Percentiles rank a stretch among this genome's conserved stretches.
Evolutionary conservation across 2,888 invertebrate genomes (phyloP).

Genomic region (Oegoconia quadripuncta): DNA sequence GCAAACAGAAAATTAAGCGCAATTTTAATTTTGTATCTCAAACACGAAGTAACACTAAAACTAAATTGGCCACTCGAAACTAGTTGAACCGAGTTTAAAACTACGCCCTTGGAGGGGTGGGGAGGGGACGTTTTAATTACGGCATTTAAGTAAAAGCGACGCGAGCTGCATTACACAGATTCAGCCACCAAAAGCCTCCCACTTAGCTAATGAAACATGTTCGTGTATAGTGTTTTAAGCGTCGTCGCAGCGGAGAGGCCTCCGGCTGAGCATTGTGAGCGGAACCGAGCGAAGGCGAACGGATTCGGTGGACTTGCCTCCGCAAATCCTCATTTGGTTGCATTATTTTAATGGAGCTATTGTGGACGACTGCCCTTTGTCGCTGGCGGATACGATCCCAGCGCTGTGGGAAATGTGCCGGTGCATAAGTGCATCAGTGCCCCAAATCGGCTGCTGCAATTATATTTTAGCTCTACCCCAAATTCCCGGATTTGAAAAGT

Average conservation of each 20-base stretch:
- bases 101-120: slow-evolving; percentile 61
- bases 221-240: slow-evolving; percentile 74
- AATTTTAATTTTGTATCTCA: slow-evolving; percentile 43
- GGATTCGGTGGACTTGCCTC: slow-evolving; percentile 70
- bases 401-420: slow-evolving; percentile 66
- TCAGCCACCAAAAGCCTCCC: slow-evolving; percentile 78
- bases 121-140: slow-evolving; percentile 74
- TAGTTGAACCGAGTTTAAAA: slow-evolving; percentile 72
- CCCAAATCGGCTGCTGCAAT: slow-evolving; percentile 58
- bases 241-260: slow-evolving; percentile 43
- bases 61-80: slow-evolving; percentile 71
- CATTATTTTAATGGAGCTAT: slow-evolving; percentile 79
- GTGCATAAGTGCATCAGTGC: slow-evolving; percentile 68
- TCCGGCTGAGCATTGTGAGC: slow-evolving; percentile 51
- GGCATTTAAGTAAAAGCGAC: slow-evolving; percentile 76
- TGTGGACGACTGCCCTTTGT: slow-evolving; percentile 76
- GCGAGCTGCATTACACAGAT: slow-evolving; percentile 76
- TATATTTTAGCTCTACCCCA: slow-evolving; percentile 52
- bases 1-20: neutral
- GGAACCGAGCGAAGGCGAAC: slow-evolving; percentile 37
- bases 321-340: slow-evolving; percentile 78
- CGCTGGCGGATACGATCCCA: slow-evolving; percentile 56
- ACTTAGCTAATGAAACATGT: slow-evolving; percentile 81
- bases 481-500: slow-evolving; percentile 49
- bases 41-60: slow-evolving; percentile 63